A percentile compares a stretch with the other conserved stretches of the same genome.
These are phyloP conservation scores for Aplodontia rufa DNA, from an alignment of 2,113 vertebrate species.

Conservation along the genomic window DNA sequence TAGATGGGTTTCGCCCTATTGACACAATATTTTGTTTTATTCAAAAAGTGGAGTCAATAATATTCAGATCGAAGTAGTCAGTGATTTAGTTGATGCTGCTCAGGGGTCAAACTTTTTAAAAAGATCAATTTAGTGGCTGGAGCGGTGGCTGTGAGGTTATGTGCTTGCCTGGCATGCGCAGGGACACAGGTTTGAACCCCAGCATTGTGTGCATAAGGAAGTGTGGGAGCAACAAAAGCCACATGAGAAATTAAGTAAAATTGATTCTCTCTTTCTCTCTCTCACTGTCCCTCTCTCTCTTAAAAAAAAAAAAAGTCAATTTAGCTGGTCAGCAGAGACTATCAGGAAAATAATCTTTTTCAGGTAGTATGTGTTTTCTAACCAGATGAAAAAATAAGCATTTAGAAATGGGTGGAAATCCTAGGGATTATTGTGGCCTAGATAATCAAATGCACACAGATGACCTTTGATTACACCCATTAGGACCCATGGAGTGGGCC, in stretches of 20 bases:
- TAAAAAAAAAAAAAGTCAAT: too few relatives aligned
- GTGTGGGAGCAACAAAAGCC: too few relatives aligned
- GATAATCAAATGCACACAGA: conserved; percentile 62
- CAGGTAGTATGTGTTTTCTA: too few relatives aligned
- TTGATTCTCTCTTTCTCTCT: too few relatives aligned
- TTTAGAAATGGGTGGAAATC: conserved; percentile 61
- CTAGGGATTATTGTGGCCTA: conserved; percentile 43
- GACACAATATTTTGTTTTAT: conserved; percentile 64
- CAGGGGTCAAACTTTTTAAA: background rate
- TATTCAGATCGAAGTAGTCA: conserved; percentile 62
- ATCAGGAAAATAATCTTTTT: too few relatives aligned
- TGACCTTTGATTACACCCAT: conserved; percentile 72
- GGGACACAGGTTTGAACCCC: too few relatives aligned
- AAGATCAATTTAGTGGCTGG: too few relatives aligned
- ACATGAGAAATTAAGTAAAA: too few relatives aligned
- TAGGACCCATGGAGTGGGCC: conserved; percentile 59
- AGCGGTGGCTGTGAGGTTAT: too few relatives aligned
- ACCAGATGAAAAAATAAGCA: conserved; percentile 60
- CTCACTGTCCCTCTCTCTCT: too few relatives aligned
- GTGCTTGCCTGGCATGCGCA: too few relatives aligned
- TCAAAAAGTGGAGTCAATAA: conserved; percentile 67
- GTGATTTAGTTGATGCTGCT: conserved; percentile 38
- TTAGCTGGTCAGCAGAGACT: conserved; percentile 69
- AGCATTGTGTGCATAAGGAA: too few relatives aligned
- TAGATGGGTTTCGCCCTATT: conserved; percentile 19